Percentiles rank a stretch among this genome's conserved stretches.
Conservation (phyloP, 2,113 vertebrate genomes). For the Ancistrus triradiatus region DNA sequence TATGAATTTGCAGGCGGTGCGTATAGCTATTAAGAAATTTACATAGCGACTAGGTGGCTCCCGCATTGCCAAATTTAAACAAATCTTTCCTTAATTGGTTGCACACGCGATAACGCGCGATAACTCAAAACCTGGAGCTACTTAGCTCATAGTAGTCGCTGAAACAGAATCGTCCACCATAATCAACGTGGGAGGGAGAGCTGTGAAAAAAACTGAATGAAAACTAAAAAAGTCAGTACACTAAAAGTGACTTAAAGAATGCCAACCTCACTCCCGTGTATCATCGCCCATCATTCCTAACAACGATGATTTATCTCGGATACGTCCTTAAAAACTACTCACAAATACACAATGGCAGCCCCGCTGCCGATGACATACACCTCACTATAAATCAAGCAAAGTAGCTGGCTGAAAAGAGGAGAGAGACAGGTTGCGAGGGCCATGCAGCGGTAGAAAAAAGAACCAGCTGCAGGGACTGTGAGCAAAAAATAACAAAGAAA, state of each 20-base stretch:
- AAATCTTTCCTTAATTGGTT: conserved; percentile 91
- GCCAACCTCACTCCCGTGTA: conserved; percentile 67
- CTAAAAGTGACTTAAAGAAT: conserved; percentile 45
- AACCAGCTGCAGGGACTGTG: conserved; percentile 53
- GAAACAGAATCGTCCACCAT: conserved; percentile 74
- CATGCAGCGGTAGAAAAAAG: conserved; percentile 49
- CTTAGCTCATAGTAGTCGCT: conserved; percentile 78
- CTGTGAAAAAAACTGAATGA: conserved; percentile 5
- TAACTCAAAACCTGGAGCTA: conserved; percentile 84
- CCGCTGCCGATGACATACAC: conserved; percentile 85
- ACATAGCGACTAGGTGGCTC: conserved; percentile 74
- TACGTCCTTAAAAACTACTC: conserved; percentile 83
- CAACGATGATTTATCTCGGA: conserved; percentile 88
- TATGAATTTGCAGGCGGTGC: conserved; percentile 62
- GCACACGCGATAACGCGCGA: conserved; percentile 81
- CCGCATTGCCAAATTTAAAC: conserved; percentile 83
- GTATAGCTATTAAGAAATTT: conserved; percentile 72
- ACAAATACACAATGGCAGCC: conserved; percentile 87
- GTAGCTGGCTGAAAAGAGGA: conserved; percentile 59
- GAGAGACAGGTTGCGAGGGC: conserved; percentile 54
- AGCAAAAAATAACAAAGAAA: conserved; percentile 8
- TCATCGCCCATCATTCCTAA: conserved; percentile 81
- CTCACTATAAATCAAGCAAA: conserved; percentile 94
- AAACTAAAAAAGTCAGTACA: conserved; percentile 32
- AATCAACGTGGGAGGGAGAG: conserved; percentile 68